Conservation (phyloP, 2,888 invertebrate species). For the Ectropis crepuscularia region DNA sequence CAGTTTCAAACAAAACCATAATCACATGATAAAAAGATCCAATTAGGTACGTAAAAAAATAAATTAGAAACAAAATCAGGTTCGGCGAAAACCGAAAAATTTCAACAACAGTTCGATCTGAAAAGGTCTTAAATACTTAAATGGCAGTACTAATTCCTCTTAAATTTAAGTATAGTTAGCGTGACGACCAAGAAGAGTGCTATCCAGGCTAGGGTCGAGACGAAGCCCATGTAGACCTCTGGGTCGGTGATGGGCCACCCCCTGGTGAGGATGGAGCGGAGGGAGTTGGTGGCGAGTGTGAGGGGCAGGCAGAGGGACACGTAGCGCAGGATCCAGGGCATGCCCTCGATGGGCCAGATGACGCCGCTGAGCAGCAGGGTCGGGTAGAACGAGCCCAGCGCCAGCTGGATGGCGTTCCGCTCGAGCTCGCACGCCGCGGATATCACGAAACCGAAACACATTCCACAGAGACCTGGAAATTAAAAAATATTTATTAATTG, state of each 20-base stretch:
- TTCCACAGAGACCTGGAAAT: slow-evolving; percentile 91
- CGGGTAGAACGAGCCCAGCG: slow-evolving; percentile 97
- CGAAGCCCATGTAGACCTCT: slow-evolving; percentile 94
- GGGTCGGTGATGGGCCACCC: slow-evolving; percentile 93
- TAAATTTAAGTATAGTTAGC: slow-evolving; percentile 91
- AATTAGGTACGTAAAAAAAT: slow-evolving; percentile 12
- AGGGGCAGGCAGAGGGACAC: slow-evolving; percentile 93
- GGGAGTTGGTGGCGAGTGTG: slow-evolving; percentile 96
- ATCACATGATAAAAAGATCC: slow-evolving; percentile 12
- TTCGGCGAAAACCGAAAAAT: background rate
- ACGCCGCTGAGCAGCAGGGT: slow-evolving; percentile 96
- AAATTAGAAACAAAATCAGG: slow-evolving; percentile 16
- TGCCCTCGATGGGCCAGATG: slow-evolving; percentile 98
- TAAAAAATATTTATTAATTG: background rate
- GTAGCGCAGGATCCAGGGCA: slow-evolving; percentile 93
- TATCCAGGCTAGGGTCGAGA: slow-evolving; percentile 94
- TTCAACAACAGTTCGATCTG: slow-evolving; percentile 18
- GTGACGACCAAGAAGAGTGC: slow-evolving; percentile 92
- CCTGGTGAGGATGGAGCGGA: slow-evolving; percentile 93
- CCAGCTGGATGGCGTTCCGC: slow-evolving; percentile 96
- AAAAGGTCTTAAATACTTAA: slow-evolving; percentile 19
- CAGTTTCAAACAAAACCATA: slow-evolving; percentile 8
- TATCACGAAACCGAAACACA: slow-evolving; percentile 98
- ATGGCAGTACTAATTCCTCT: slow-evolving; percentile 86
- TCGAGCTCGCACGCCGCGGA: slow-evolving; percentile 96